These are phyloP conservation scores for Troides aeacus DNA, from an alignment of 2,888 invertebrate species.

Conservation along the genomic window DNA sequence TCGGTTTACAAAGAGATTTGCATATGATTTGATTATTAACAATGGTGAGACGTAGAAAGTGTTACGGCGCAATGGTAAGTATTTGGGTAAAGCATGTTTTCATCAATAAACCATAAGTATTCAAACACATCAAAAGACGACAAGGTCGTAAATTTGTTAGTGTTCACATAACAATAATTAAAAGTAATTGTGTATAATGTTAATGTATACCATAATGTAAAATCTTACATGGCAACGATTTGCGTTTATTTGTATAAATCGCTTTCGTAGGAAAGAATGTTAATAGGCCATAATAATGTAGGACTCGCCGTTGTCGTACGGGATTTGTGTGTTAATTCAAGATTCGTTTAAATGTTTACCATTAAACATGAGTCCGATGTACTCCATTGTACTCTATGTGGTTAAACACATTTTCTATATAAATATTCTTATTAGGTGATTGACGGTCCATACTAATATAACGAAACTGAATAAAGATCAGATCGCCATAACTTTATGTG, in stretches of 20 bases:
- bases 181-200: background rate
- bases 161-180: conserved; percentile 8
- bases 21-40: conserved; percentile 42
- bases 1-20: conserved; percentile 47
- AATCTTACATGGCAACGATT: background rate
- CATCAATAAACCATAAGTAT: background rate
- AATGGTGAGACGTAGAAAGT: conserved; percentile 33
- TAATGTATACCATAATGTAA: background rate
- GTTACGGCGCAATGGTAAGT: conserved; percentile 27
- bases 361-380: conserved; percentile 4
- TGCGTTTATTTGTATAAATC: conserved; percentile 33
- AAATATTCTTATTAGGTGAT: background rate
- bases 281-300: conserved; percentile 53
- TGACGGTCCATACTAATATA: background rate
- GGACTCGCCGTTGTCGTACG: conserved; percentile 47
- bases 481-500: background rate
- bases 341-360: conserved; percentile 17
- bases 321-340: conserved; percentile 36
- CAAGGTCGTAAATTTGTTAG: conserved; percentile 6
- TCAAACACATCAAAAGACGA: background rate
- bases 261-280: conserved; percentile 52
- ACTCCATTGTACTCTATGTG: background rate
- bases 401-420: background rate
- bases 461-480: background rate
- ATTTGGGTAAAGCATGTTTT: conserved; percentile 25